These are phyloP conservation scores for Leptinotarsa tumamoca DNA, from an alignment of 2,888 invertebrate species.

Conservation along the genomic window DNA sequence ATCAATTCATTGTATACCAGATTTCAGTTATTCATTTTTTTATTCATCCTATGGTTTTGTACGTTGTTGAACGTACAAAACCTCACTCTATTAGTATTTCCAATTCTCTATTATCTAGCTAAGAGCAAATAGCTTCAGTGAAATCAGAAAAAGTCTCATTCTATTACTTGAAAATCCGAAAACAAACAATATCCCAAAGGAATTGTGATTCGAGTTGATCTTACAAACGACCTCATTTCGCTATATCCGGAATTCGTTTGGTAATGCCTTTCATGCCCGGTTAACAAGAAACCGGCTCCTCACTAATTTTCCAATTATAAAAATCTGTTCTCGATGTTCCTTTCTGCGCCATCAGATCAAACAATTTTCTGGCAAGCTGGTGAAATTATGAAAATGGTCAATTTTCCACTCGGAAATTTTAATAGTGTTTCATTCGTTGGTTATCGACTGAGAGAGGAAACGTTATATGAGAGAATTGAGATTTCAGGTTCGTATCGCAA, in stretches of 20 bases:
- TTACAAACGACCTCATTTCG: neutral
- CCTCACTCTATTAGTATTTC: no score
- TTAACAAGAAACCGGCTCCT: constrained; percentile 17
- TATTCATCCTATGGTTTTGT: no score
- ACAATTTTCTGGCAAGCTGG: constrained; percentile 45
- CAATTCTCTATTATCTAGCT: no score
- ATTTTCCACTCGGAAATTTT: constrained; percentile 41
- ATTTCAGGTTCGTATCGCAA: neutral
- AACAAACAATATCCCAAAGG: constrained; percentile 5
- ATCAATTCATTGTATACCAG: no score
- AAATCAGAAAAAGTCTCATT: neutral
- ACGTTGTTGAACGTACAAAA: no score
- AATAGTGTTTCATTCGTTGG: constrained; percentile 45
- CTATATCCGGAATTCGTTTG: neutral
- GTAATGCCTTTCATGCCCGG: constrained; percentile 2
- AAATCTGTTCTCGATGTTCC: constrained; percentile 40
- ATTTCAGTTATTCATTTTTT: no score
- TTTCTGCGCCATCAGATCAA: constrained; percentile 24
- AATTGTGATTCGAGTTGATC: constrained; percentile 1
- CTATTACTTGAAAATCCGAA: neutral
- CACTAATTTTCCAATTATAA: constrained; percentile 42
- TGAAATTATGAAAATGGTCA: constrained; percentile 47
- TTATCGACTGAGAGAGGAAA: constrained; percentile 37
- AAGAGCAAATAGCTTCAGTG: no score
- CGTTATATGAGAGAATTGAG: constrained; percentile 27